Conservation (phyloP, 2,797 vertebrate genomes). For the Periophthalmus magnuspinnatus region DNA sequence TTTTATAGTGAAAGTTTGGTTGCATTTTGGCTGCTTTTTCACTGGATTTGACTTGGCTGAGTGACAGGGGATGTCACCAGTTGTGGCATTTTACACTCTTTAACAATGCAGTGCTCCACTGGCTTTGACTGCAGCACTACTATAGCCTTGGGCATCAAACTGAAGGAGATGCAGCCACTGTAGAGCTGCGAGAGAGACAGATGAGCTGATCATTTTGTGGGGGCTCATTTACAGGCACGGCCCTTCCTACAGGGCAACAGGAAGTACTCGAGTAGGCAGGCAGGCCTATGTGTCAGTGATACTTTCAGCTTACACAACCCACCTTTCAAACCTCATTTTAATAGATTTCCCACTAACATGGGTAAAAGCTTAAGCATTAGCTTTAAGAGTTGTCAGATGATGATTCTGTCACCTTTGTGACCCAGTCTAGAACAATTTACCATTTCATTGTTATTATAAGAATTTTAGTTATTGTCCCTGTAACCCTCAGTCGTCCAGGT, state of each 20-base stretch:
- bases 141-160: slow-evolving; percentile 3
- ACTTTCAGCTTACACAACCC: neutral
- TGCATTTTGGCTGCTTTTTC: slow-evolving; percentile 25
- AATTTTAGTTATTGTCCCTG: neutral
- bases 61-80: slow-evolving; percentile 27
- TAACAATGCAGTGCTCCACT: slow-evolving; percentile 27
- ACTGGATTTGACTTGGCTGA: slow-evolving; percentile 30
- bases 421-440: no score
- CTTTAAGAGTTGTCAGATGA: neutral
- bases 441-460: neutral
- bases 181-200: neutral
- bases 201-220: slow-evolving; percentile 10
- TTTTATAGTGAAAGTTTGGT: neutral
- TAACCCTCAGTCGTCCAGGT: no score
- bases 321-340: neutral
- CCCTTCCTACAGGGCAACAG: slow-evolving; percentile 9
- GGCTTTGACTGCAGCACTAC: slow-evolving; percentile 15
- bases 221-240: slow-evolving; percentile 11
- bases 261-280: neutral
- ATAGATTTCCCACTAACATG: neutral
- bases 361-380: no score
- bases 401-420: neutral
- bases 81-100: slow-evolving; percentile 44
- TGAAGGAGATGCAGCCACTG: neutral
- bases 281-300: neutral